phyloP scores from a whole-genome alignment of 2,888 invertebrate species.

The Aplocera efformata region DNA sequence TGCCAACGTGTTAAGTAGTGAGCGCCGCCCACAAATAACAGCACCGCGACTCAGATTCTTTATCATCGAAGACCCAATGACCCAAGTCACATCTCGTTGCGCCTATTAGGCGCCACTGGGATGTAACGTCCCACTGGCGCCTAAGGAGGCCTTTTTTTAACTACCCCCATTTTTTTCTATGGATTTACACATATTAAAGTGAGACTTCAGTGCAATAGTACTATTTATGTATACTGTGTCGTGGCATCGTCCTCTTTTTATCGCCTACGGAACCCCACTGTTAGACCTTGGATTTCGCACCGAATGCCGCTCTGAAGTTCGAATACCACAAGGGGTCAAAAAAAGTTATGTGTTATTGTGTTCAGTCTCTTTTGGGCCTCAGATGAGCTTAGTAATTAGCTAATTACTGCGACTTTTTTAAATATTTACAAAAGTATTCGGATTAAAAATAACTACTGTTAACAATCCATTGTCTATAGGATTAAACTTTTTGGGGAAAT shows the following conservation, averaged over 20 bases:
- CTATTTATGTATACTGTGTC: neutral
- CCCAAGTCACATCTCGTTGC: too few species aligned
- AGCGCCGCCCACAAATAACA: too few species aligned
- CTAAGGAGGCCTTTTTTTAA: too few species aligned
- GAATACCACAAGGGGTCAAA: slow-evolving; percentile 38
- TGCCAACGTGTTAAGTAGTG: too few species aligned
- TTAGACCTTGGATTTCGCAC: slow-evolving; percentile 57
- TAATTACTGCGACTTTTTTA: slow-evolving; percentile 22
- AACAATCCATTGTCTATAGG: slow-evolving; percentile 4
- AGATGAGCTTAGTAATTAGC: slow-evolving; percentile 23
- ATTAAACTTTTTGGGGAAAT: too few species aligned
- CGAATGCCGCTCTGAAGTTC: slow-evolving; percentile 47
- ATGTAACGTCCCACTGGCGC: too few species aligned
- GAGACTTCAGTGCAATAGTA: too few species aligned
- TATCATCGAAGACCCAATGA: too few species aligned
- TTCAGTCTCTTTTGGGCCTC: slow-evolving; percentile 24
- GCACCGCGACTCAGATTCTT: too few species aligned
- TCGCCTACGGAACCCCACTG: slow-evolving; percentile 56
- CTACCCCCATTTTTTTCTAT: too few species aligned
- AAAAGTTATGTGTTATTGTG: slow-evolving; percentile 41
- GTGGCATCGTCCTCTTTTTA: slow-evolving; percentile 47
- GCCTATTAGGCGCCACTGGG: too few species aligned
- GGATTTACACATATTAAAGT: too few species aligned
- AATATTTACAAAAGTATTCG: slow-evolving; percentile 14
- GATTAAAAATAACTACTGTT: slow-evolving; percentile 3